phyloP scores from a whole-genome alignment of 2,888 invertebrate species.

The Lutraria lutraria region DNA sequence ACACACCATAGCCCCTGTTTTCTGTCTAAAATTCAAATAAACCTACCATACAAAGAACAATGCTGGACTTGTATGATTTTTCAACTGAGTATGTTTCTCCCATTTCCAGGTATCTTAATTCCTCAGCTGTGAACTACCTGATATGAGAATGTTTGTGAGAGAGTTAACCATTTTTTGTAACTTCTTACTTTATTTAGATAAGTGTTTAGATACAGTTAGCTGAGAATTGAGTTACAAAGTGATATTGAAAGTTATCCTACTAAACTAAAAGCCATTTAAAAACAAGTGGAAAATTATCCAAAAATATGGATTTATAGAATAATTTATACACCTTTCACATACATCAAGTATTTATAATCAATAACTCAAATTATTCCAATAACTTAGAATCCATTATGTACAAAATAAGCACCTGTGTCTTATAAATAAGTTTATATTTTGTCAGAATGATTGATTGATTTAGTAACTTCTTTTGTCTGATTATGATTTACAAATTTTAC shows the following conservation, averaged over 20 bases:
- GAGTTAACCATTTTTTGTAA: background rate
- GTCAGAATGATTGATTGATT: too few relatives aligned
- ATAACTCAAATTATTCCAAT: too few relatives aligned
- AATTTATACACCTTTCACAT: too few relatives aligned
- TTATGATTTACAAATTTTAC: too few relatives aligned
- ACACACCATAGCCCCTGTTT: background rate
- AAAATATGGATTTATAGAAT: too few relatives aligned
- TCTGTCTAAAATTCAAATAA: background rate
- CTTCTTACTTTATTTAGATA: background rate
- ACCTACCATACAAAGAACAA: background rate
- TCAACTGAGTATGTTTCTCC: background rate
- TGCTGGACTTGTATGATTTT: background rate
- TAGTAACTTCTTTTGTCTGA: too few relatives aligned
- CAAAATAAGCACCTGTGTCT: too few relatives aligned
- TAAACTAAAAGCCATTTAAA: background rate
- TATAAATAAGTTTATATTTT: too few relatives aligned
- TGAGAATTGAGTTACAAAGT: background rate
- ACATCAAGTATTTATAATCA: too few relatives aligned
- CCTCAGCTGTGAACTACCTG: background rate
- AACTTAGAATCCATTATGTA: too few relatives aligned
- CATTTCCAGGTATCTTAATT: slow-evolving; percentile 21
- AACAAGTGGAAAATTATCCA: background rate
- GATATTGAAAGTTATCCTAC: background rate
- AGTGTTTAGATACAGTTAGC: background rate
- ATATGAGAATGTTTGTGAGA: background rate